These are phyloP conservation scores for Polydrusus tereticollis DNA, from an alignment of 2,888 invertebrate species.

Conservation along the genomic window DNA sequence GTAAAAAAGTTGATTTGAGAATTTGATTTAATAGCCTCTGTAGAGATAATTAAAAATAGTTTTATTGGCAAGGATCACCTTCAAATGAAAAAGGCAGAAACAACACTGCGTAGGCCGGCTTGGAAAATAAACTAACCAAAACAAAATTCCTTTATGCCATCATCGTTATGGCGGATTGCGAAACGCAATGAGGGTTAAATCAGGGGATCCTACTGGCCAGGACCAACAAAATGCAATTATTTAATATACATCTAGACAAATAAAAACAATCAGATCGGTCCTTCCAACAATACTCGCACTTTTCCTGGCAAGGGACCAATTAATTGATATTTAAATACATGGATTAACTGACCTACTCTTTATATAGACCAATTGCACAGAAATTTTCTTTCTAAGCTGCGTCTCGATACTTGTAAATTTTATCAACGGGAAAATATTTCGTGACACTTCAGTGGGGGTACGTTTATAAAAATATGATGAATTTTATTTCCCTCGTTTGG, in stretches of 20 bases:
- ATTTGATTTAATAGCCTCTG: background rate
- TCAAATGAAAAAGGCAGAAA: conserved; percentile 27
- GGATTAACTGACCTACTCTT: conserved; percentile 67
- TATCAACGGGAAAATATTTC: background rate
- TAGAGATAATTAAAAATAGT: conserved; percentile 24
- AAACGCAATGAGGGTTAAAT: too few species aligned
- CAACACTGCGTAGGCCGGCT: conserved; percentile 7
- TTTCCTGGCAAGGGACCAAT: conserved; percentile 64
- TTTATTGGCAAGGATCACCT: conserved; percentile 31
- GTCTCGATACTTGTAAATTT: conserved; percentile 20
- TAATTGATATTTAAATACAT: conserved; percentile 65
- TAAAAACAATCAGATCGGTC: conserved; percentile 35
- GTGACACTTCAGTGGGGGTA: background rate
- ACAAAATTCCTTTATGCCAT: conserved; percentile 4
- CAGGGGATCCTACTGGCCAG: too few species aligned
- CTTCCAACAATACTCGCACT: conserved; percentile 17
- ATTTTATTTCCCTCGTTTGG: background rate
- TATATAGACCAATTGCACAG: conserved; percentile 66
- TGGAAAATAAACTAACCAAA: conserved; percentile 1
- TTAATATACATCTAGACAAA: background rate
- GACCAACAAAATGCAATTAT: too few species aligned
- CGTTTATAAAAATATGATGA: background rate
- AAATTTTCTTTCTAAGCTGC: conserved; percentile 52
- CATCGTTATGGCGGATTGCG: background rate
- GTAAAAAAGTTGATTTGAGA: background rate